Percentiles rank a stretch among this genome's conserved stretches.
Evolutionary conservation across 2,113 vertebrate species (phyloP).

Genomic region (Cyprinodon variegatus): DNA sequence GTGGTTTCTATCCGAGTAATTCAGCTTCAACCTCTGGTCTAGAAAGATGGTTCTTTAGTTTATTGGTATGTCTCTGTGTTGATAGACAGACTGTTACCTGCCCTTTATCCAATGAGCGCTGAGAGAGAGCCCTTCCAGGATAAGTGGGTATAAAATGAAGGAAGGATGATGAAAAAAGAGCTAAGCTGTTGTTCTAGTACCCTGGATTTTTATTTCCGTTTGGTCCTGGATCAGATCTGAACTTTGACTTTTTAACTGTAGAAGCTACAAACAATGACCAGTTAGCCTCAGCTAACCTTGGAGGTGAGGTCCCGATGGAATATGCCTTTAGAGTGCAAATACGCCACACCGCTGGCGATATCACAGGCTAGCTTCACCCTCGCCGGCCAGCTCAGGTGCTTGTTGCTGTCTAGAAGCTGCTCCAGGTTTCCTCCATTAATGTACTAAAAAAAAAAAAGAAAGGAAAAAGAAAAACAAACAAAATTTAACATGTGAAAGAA

Average conservation of each 20-base stretch:
- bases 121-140: too few species aligned
- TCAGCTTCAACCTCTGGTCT: too few species aligned
- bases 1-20: too few species aligned
- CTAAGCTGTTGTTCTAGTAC: background rate
- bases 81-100: too few species aligned
- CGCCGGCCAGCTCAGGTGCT: conserved; percentile 89
- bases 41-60: too few species aligned
- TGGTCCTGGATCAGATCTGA: background rate
- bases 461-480: background rate
- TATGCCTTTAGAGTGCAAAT: conserved; percentile 96
- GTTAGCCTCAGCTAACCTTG: conserved; percentile 82
- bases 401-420: conserved; percentile 93
- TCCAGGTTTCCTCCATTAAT: conserved; percentile 98
- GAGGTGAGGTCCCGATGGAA: conserved; percentile 98
- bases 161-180: background rate
- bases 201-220: background rate
- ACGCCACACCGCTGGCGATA: conserved; percentile 89
- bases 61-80: too few species aligned
- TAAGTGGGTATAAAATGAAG: too few species aligned
- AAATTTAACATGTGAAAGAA: too few species aligned
- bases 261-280: conserved; percentile 17
- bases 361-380: conserved; percentile 91
- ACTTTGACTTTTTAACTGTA: background rate
- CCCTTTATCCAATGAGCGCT: too few species aligned
- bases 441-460: conserved; percentile 81